Percentiles rank a stretch among this genome's conserved stretches.
Conservation (phyloP, 1,140 invertebrate genomes). For the Leptinotarsa texana region DNA sequence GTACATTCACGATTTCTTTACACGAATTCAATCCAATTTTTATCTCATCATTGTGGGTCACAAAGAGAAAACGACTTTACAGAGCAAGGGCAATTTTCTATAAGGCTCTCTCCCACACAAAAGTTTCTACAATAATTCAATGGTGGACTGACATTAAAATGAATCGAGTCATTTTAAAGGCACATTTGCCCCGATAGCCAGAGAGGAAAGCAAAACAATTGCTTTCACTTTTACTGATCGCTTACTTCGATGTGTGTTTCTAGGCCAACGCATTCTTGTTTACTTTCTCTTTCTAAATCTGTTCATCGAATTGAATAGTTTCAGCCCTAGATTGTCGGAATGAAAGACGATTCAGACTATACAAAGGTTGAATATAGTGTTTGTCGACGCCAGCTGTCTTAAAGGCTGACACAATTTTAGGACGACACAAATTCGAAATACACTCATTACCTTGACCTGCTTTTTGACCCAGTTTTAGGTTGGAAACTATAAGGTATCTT, state of each 20-base stretch:
- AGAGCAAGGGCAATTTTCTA: slow-evolving; percentile 12
- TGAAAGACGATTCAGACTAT: not conserved
- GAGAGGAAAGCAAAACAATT: slow-evolving; percentile 19
- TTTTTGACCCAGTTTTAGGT: not conserved
- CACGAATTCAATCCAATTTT: not conserved
- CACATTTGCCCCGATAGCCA: not conserved
- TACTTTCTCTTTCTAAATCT: slow-evolving; percentile 23
- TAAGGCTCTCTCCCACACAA: slow-evolving; percentile 19
- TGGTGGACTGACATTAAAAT: slow-evolving; percentile 2
- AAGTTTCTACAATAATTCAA: slow-evolving; percentile 21
- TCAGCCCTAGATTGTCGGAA: slow-evolving; percentile 10
- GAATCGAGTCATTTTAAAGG: slow-evolving; percentile 1
- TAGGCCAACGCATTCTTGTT: slow-evolving; percentile 21
- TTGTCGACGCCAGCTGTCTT: not conserved
- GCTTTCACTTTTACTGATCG: slow-evolving; percentile 21
- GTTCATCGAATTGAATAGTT: slow-evolving; percentile 17
- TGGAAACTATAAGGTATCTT: not conserved
- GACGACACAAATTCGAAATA: not conserved
- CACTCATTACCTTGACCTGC: not conserved
- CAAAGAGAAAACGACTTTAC: slow-evolving; percentile 9
- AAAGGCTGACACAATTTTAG: not conserved
- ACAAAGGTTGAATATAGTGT: not conserved
- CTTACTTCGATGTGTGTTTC: slow-evolving; percentile 18
- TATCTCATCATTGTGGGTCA: slow-evolving; percentile 18
- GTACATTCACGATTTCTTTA: not conserved